phyloP scores from a whole-genome alignment of 2,113 vertebrate genomes.

The Microtus montanus region DNA sequence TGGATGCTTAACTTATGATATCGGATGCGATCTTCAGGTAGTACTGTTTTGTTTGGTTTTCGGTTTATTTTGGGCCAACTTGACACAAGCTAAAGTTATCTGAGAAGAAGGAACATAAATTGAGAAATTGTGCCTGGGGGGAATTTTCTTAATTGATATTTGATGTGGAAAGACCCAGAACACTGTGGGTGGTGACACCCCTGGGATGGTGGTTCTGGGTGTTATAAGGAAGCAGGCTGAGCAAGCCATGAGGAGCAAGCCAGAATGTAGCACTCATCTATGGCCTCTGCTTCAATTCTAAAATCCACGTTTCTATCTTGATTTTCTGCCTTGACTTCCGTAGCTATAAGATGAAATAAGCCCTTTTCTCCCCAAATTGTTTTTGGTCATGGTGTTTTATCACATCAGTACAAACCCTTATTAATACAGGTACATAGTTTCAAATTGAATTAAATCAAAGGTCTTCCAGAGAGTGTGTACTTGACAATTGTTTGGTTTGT shows the following conservation, averaged over 20 bases:
- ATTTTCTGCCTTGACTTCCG: not conserved
- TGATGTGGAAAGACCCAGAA: not conserved
- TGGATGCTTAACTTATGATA: not conserved
- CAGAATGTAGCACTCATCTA: not conserved
- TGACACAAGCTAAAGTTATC: not conserved
- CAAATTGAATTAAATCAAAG: not conserved
- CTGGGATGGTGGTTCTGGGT: not conserved
- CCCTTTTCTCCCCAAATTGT: not conserved
- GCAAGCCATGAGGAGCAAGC: not conserved
- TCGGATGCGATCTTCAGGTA: not conserved
- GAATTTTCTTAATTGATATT: not conserved
- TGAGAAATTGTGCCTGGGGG: not conserved
- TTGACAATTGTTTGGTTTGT: not conserved
- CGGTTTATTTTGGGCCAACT: not conserved
- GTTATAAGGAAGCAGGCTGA: not conserved
- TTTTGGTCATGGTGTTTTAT: not conserved
- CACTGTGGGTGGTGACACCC: not conserved
- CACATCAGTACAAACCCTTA: not conserved
- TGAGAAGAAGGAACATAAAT: not conserved
- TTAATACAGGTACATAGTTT: too few relatives aligned
- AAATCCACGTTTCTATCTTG: not conserved
- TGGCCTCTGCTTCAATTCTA: not conserved
- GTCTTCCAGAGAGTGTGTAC: not conserved
- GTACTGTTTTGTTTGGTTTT: not conserved
- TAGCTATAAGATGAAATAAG: not conserved